Base-by-base conservation (phyloP, 2,888 invertebrate genomes). In the Drosophila differens region DNA sequence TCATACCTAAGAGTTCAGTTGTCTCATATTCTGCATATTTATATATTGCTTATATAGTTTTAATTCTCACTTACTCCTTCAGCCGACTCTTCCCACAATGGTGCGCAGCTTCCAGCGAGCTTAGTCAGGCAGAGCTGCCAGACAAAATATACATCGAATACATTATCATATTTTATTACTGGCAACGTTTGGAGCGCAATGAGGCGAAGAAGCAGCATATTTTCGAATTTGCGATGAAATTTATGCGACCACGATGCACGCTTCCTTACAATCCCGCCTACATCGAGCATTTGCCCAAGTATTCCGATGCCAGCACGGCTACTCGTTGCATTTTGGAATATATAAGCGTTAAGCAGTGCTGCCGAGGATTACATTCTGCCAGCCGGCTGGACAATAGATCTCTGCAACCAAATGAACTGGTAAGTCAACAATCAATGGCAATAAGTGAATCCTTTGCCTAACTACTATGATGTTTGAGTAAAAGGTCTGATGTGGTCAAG, bases 401-500 rank as follows among this genome's bases (percentile, higher is more conserved):
- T 53, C 22, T 52, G 3, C 73, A 70, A 35, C 60, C 77, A 16
- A 74, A 69, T 65, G 84, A 89, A 52, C 73, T 89, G 70, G 91
- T 91, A 69, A 82, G 84, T 60, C 10, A 10, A 5, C 30, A 12
- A 14, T 2, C 14, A n/a, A n/a, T 57, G 30, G 7, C 7, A 28
- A 59, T 7, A 22, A 35, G 32, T 25, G 0, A 25, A 4, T 47
- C 4, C n/a, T 3, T 14, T 25, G 2, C 22, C 22, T 14, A 28
- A 35, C 30, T 1, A 78, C 75, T 22, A 83, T 91, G 91, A 91
- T 91, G 91, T 75, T 55, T 82, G 68, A 88, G 91, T 91, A 91
- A 91, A 91, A 91, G 91, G 91, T 91, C 88, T 89, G 91, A 91
- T 82, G 79, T 75, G 81, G 74, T 62, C 52, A 52, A 41, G 73